phyloP scores from a whole-genome alignment of 2,797 vertebrate genomes.

The Tokudaia muenninki region DNA sequence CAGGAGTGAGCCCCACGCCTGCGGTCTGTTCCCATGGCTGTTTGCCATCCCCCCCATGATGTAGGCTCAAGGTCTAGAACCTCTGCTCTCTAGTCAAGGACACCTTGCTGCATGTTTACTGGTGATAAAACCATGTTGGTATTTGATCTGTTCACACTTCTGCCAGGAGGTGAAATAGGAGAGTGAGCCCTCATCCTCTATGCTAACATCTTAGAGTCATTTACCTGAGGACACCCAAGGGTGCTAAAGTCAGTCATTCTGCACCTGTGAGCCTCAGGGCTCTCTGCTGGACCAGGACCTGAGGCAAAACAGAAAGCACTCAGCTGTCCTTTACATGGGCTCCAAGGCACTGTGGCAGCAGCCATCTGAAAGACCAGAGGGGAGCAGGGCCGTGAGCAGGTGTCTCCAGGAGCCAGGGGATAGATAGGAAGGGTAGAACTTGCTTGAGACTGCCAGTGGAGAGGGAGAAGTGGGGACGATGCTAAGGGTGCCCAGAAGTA shows the following conservation, averaged over 20 bases:
- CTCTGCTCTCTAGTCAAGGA: neutral
- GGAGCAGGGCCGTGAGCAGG: neutral
- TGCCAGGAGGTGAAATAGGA: conserved; percentile 56
- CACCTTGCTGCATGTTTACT: neutral
- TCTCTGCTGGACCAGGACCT: neutral
- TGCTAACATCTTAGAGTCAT: neutral
- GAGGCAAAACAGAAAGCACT: neutral
- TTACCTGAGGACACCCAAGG: conserved; percentile 11
- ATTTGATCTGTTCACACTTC: conserved; percentile 31
- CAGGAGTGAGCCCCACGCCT: neutral
- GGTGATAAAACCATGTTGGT: neutral
- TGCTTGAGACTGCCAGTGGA: fast-evolving
- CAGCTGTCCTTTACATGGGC: neutral
- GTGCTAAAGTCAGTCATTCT: neutral
- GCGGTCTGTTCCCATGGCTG: neutral
- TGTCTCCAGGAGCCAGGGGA: neutral
- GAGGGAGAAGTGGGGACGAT: neutral
- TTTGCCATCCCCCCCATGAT: no score
- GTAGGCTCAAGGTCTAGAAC: neutral
- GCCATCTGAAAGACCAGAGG: neutral
- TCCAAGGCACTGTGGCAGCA: neutral
- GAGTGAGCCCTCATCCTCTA: neutral
- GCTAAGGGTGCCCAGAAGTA: neutral
- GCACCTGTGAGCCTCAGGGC: neutral
- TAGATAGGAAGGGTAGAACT: neutral